A percentile compares a stretch with the other conserved stretches of the same genome.
Conservation (phyloP, 1,140 invertebrate genomes). For the Orussus abietinus region DNA sequence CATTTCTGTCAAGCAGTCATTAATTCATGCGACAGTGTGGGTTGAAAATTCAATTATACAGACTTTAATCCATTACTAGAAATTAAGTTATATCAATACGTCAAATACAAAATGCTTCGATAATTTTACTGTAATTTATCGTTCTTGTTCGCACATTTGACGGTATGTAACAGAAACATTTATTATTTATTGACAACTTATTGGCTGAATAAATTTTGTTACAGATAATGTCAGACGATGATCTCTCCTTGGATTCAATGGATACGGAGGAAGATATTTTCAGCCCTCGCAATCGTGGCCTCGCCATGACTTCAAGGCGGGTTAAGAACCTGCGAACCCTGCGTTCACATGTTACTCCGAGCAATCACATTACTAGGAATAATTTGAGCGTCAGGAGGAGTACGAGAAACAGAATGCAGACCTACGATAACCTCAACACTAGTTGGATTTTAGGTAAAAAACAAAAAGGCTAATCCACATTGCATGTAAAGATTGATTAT, state of each 20-base stretch:
- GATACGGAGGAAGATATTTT: conserved; percentile 52
- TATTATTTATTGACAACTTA: conserved; percentile 4
- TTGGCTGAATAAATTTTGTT: conserved; percentile 7
- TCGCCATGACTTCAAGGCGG: conserved; percentile 29
- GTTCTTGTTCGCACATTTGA: too few species aligned
- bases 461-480: too few species aligned
- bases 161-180: conserved; percentile 3
- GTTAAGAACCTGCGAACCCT: conserved; percentile 40
- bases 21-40: too few species aligned
- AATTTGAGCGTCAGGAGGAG: conserved; percentile 55
- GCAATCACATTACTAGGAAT: conserved; percentile 37
- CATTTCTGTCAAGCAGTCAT: too few species aligned
- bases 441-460: conserved; percentile 55
- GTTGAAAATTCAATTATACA: too few species aligned
- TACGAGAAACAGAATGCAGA: conserved; percentile 57
- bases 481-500: too few species aligned
- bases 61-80: not conserved
- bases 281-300: conserved; percentile 30
- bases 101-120: too few species aligned
- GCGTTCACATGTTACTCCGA: conserved; percentile 37
- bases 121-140: too few species aligned
- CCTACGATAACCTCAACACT: conserved; percentile 56
- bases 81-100: too few species aligned
- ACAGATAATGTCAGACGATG: conserved; percentile 51
- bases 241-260: conserved; percentile 48